Base-by-base conservation (phyloP, 2,888 invertebrate genomes). In the Oithona nana region DNA sequence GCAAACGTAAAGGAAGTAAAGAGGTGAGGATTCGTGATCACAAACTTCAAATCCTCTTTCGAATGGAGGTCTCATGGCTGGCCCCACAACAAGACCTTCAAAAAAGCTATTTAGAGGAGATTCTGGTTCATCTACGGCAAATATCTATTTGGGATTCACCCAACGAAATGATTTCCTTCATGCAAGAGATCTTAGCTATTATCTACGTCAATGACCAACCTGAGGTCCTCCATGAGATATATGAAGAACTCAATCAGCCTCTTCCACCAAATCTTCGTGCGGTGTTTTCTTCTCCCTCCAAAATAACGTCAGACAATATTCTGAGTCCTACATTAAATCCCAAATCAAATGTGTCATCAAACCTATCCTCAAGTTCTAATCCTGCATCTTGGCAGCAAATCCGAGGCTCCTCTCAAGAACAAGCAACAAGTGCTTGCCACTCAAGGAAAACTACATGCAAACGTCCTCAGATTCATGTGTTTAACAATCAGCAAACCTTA, bases 231-330 rank as follows among this genome's bases (percentile, higher is more conserved):
- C 54, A 54, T 8, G 20, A n/a, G 11, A 26, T 61, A 8, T 61
- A 61, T 54, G 61, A 61, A 13, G 61, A 61, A 29, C 52, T 61
- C 28, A 54, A 61, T 26, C 59, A 58, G 59, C 48, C 49, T 1
- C 28, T 20, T 31, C 22, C 59, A 20, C 29, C 24, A 8, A 16
- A 22, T 20, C 26, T 48, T 31, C 31, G 48, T 2, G 39, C 29
- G 24, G 16, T 58, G 24, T 58, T 58, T 26, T 58, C 49, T 24
- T 48, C 39, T 39, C 39, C 39, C 39, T 39, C 8, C 39, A 39
- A 39, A 39, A 39, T 39, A 16, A 39, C 39, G 8, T 16, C 39
- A 39, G n/a, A n/a, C n/a, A n/a, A n/a, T n/a, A n/a, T n/a, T n/a
- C n/a, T n/a, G n/a, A n/a, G n/a, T n/a, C n/a, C n/a, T n/a, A n/a